Evolutionary conservation across 1,140 invertebrate species (phyloP).

Genomic region (Teleogryllus occipitalis): DNA sequence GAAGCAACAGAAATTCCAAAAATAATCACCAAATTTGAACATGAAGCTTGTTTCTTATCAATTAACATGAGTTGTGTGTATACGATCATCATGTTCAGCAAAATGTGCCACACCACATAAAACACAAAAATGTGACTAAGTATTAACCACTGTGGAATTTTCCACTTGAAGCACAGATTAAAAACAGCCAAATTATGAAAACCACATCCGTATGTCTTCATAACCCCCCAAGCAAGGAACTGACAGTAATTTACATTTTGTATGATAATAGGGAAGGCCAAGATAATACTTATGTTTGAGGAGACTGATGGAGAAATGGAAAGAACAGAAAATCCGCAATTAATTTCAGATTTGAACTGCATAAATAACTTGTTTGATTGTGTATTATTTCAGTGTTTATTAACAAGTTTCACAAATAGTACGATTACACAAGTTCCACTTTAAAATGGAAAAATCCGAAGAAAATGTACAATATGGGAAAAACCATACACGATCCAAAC

Average conservation of each 20-base stretch:
- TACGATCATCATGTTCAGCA: too few relatives aligned
- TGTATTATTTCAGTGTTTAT: slow-evolving; percentile 23
- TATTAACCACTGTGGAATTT: too few relatives aligned
- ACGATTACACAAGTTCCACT: slow-evolving; percentile 22
- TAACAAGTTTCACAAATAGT: slow-evolving; percentile 25
- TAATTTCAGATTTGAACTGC: not conserved
- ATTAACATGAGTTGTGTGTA: too few relatives aligned
- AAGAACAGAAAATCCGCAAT: not conserved
- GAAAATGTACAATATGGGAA: slow-evolving; percentile 18
- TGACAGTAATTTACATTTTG: too few relatives aligned
- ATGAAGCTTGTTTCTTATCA: too few relatives aligned
- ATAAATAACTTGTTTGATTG: slow-evolving; percentile 10
- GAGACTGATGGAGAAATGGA: not conserved
- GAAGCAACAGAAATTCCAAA: not conserved
- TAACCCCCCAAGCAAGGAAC: too few relatives aligned
- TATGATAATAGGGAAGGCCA: not conserved
- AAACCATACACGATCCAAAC: slow-evolving; percentile 14
- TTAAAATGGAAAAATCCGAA: slow-evolving; percentile 12
- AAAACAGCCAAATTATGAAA: too few relatives aligned
- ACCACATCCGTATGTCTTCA: too few relatives aligned
- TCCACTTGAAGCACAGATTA: too few relatives aligned
- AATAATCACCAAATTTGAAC: not conserved
- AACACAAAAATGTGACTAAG: too few relatives aligned
- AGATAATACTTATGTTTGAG: not conserved
- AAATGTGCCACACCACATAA: too few relatives aligned